phyloP scores from a whole-genome alignment of 2,113 vertebrate genomes.

The Ondatra zibethicus region DNA sequence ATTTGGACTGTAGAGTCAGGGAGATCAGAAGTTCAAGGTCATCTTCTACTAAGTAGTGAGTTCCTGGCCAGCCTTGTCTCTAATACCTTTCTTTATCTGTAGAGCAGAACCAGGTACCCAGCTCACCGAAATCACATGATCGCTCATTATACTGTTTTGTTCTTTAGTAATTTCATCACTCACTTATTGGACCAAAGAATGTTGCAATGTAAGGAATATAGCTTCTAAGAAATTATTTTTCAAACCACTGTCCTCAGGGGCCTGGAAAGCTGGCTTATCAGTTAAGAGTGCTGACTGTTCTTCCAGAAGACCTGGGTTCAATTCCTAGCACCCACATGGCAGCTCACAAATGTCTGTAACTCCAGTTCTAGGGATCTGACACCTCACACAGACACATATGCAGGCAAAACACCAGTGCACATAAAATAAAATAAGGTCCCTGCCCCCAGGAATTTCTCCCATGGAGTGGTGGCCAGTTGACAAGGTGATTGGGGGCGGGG shows the following conservation, averaged over 20 bases:
- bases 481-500: neutral
- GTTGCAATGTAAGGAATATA: neutral
- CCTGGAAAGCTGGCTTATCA: neutral
- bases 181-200: neutral
- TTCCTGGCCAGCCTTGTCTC: neutral
- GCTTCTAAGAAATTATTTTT: neutral
- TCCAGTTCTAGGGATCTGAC: neutral
- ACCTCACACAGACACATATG: neutral
- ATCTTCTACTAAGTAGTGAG: neutral
- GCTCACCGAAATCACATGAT: too few relatives aligned
- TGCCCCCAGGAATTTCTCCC: neutral
- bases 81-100: fast-evolving
- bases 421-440: neutral
- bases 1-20: neutral
- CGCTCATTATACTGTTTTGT: neutral
- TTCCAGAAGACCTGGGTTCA: neutral
- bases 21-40: neutral
- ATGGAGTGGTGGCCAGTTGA: neutral
- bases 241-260: neutral
- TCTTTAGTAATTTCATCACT: neutral
- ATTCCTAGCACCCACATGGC: neutral
- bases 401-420: neutral
- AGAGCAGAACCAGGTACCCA: neutral
- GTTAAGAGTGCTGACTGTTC: neutral
- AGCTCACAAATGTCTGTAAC: neutral